These are phyloP conservation scores for Beaufortia kweichowensis DNA, from an alignment of 2,113 vertebrate species.

Conservation along the genomic window DNA sequence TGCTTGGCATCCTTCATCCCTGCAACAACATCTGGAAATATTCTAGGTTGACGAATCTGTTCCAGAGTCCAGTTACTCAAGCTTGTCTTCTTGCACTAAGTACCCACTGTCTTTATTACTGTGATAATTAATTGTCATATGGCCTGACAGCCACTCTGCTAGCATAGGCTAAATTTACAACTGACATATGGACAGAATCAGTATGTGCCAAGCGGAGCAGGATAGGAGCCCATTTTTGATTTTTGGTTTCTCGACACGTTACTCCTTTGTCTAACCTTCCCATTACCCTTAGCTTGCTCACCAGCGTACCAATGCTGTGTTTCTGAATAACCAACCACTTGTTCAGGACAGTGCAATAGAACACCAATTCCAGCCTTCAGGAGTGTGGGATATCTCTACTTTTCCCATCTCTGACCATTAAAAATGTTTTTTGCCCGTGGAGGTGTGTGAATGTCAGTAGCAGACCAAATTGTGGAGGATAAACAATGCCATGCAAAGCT, in stretches of 20 bases:
- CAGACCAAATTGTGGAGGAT: no score
- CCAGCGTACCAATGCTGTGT: no score
- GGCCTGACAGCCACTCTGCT: neutral
- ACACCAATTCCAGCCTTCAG: neutral
- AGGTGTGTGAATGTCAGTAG: no score
- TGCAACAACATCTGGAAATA: neutral
- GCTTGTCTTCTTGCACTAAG: neutral
- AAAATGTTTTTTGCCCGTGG: no score
- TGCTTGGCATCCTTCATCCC: neutral
- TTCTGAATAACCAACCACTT: neutral
- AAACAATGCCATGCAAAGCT: no score
- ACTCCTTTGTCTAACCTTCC: neutral
- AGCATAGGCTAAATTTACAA: neutral
- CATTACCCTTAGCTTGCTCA: neutral
- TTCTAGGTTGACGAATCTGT: neutral
- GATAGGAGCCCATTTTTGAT: neutral
- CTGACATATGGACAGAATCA: conserved; percentile 14
- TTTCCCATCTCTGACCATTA: neutral
- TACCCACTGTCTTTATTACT: conserved; percentile 7
- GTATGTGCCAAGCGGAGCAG: conserved; percentile 2
- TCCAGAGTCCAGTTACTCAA: neutral
- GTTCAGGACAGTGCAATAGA: neutral
- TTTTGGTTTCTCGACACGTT: neutral
- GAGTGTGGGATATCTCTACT: neutral
- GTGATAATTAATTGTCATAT: conserved; percentile 13